A percentile compares a stretch with the other conserved stretches of the same genome.
phyloP scores from a whole-genome alignment of 2,797 vertebrate species.

The Mus minutoides region DNA sequence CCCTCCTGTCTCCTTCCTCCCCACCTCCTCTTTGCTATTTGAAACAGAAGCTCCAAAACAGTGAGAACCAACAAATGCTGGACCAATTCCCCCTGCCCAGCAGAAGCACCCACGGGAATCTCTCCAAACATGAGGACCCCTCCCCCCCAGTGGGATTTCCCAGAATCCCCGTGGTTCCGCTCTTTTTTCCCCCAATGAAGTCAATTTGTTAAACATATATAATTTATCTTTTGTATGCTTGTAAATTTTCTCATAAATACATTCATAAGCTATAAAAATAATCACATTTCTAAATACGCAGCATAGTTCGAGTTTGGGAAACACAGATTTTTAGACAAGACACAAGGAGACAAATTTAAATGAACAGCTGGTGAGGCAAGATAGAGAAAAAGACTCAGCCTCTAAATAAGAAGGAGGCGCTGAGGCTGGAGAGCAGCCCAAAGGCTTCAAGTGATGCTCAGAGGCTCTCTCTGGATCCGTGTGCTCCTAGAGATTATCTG shows the following conservation, averaged over 20 bases:
- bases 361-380: constrained; percentile 64
- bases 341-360: constrained; percentile 54
- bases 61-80: background rate
- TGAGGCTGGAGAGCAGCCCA: background rate
- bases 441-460: background rate
- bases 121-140: background rate
- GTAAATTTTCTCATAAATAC: constrained; percentile 70
- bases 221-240: constrained; percentile 45
- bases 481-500: background rate
- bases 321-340: constrained; percentile 56
- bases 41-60: background rate
- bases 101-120: background rate
- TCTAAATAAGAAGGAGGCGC: background rate
- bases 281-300: constrained; percentile 67
- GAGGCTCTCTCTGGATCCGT: accelerated
- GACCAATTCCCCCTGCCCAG: background rate
- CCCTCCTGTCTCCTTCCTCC: accelerated
- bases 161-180: background rate
- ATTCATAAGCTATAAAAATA: constrained; percentile 69
- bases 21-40: background rate
- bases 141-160: background rate
- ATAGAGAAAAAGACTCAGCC: background rate
- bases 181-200: background rate
- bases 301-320: constrained; percentile 41
- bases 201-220: constrained; percentile 12